Evolutionary conservation across 1,140 invertebrate genomes (phyloP), one percentile per base, ranked within the genome.

Genomic region (Drosophila pruinosa): DNA sequence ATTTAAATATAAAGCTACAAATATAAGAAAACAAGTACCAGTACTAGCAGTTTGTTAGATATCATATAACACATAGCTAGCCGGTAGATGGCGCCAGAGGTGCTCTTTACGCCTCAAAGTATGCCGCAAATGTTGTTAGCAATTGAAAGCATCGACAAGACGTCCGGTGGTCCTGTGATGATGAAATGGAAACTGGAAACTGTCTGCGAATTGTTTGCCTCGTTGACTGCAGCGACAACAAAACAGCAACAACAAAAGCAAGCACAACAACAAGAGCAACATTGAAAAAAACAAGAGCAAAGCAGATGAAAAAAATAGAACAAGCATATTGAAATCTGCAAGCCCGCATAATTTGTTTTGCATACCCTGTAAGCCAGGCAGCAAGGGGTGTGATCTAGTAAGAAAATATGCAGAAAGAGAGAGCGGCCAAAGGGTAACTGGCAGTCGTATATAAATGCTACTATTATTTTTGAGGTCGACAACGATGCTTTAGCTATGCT

Each of bases 161-260:
- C 31, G 8, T 14, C 24, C 17, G 6, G 15, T 41, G n/a, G 2
- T 8, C 4, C 12, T 47, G 43, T n/a, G 22, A 26, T 14, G 17
- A 36, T 24, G 39, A 56, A 36, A 28, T 64, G 19, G n/a, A n/a
- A 57, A 57, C 62, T 64, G 19, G n/a, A n/a, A 57, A 57, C 62
- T 47, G 41, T 48, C 41, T 57, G 53, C n/a, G 53, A 57, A 47
- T 57, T 65, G 62, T 21, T 57, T 47, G 62, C 62, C 41, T 57
- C 62, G 41, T 26, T 65, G 53, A 14, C 21, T 57, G 28, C 41
- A 57, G 41, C 59, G 41, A 53, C 28, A 61, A 12, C 28, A 47
- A 47, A 31, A 22, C 22, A 53, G 4, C 7, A 52, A 28, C 24
- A 58, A 28, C 10, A 43, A 17, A 12, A 47, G 28, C 5, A 31